Evolutionary conservation across 2,888 invertebrate species (phyloP).

Genomic region (Bruchidius siliquastri): DNA sequence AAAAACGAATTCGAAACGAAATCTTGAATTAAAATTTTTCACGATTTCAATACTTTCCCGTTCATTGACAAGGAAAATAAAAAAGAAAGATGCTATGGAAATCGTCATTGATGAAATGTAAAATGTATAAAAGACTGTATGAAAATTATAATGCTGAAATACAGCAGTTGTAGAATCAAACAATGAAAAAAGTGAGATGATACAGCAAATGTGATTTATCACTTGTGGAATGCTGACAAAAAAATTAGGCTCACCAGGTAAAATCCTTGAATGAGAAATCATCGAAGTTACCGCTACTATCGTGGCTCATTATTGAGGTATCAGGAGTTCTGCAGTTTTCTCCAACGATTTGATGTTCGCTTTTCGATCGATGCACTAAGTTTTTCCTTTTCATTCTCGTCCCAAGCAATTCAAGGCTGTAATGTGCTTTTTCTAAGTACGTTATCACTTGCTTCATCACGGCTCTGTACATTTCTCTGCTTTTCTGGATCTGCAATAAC

Average conservation of each 20-base stretch:
- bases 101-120: too few relatives aligned
- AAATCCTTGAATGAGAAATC: conserved; percentile 53
- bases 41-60: too few relatives aligned
- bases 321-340: neutral
- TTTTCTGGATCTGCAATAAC: conserved; percentile 60
- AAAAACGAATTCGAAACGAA: too few relatives aligned
- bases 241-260: conserved; percentile 50
- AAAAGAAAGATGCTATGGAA: too few relatives aligned
- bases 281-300: conserved; percentile 17
- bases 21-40: too few relatives aligned
- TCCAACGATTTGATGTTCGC: conserved; percentile 45
- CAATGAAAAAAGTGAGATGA: too few relatives aligned
- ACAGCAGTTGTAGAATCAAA: too few relatives aligned
- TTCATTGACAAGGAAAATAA: too few relatives aligned
- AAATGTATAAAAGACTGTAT: too few relatives aligned
- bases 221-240: neutral
- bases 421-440: conserved; percentile 64
- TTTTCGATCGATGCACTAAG: conserved; percentile 50
- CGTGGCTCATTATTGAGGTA: neutral
- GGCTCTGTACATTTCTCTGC: conserved; percentile 68
- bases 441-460: conserved; percentile 67
- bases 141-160: too few relatives aligned
- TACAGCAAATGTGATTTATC: too few relatives aligned
- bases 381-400: conserved; percentile 38
- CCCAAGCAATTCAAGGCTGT: conserved; percentile 56